Evolutionary conservation across 30 jellyfish, hydroid and myxozoan species (phyloP), one percentile per base, ranked within the genome.

Genomic region (Calvadosia cruxmelitensis): DNA sequence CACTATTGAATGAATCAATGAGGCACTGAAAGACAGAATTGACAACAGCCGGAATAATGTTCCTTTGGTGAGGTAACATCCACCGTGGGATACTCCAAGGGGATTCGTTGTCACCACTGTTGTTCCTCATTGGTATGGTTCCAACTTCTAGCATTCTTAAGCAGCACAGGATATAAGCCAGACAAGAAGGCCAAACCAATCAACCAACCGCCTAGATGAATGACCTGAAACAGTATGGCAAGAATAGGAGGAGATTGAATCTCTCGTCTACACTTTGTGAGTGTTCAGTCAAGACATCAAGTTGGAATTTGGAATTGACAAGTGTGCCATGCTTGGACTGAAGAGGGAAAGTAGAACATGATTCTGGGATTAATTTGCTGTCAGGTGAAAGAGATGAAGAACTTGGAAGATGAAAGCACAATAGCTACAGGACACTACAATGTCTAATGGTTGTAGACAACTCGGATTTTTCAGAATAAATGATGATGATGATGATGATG

Each of bases 271-370:
- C n/a, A 73, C 77, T 0, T 26, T 42, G 12, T 24, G 65, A 33
- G 0, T 61, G 3, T 57, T 29, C 35, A 67, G 80, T 53, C 73
- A 75, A 27, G 86, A 67, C n/a, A 65, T 75, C 29, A 33, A 75
- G 5, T 66, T 66, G 68, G 53, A 67, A 62, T 67, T 67, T 68
- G 81, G 81, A 2, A 26, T 77, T 34, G 81, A 67, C 0, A 77
- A 52, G 29, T 77, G 75, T 35, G 81, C 88, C 10, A 66, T 66
- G 51, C 68, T 75, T 3, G 52, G 75, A 34, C 27, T 49, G n/a
- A 67, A 30, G 23, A 15, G 73, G 80, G 13, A 49, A 50, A 49
- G 15, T 75, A 25, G 64, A 2, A n/a, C 35, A 48, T 0, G 34
- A 69, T 29, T 10, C 57, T 42, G 25, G 50, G 10, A 31, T 75